Evolutionary conservation across 2,888 invertebrate species (phyloP).

Genomic region (Nemurella pictetii): DNA sequence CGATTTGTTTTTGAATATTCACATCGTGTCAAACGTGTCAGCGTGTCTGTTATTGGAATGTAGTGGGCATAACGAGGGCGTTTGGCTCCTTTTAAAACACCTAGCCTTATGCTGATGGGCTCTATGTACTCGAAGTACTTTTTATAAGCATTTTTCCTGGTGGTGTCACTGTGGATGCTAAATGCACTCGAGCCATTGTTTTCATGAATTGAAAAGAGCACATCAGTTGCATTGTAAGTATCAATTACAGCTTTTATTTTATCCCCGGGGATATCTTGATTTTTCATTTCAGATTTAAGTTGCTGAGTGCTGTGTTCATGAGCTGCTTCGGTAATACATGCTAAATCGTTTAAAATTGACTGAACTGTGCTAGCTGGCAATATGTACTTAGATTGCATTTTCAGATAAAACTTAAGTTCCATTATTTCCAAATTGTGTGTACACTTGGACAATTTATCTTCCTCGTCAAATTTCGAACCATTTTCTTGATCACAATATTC

Average conservation of each 20-base stretch:
- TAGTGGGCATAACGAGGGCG: not conserved
- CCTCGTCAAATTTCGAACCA: not conserved
- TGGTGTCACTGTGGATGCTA: not conserved
- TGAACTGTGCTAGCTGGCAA: not conserved
- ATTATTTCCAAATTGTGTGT: not conserved
- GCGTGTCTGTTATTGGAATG: not conserved
- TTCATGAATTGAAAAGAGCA: not conserved
- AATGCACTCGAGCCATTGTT: not conserved
- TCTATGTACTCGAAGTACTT: not conserved
- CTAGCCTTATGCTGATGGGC: not conserved
- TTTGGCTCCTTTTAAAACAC: not conserved
- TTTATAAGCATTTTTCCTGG: not conserved
- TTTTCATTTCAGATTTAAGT: not conserved
- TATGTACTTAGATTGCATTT: not conserved
- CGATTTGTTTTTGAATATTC: not conserved
- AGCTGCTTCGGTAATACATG: not conserved
- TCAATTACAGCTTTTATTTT: not conserved
- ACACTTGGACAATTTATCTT: not conserved
- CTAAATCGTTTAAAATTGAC: not conserved
- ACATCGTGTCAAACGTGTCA: not conserved
- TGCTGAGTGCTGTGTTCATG: not conserved
- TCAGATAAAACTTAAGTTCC: not conserved
- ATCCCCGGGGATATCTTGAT: not conserved
- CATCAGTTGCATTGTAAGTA: not conserved
- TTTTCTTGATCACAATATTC: not conserved